Base-by-base conservation (phyloP, 2,113 vertebrate species). In the Morone saxatilis region DNA sequence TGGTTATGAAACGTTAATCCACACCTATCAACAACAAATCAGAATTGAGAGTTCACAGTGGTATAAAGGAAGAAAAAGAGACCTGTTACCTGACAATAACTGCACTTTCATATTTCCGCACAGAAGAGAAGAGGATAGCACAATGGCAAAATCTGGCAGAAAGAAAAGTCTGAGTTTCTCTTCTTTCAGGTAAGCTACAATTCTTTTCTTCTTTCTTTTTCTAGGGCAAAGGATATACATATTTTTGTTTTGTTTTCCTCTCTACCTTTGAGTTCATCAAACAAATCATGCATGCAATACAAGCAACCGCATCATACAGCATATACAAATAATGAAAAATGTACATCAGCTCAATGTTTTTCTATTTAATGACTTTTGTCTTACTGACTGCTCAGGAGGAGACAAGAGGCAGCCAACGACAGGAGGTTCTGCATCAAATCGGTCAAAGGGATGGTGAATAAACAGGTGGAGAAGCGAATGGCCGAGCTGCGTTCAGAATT, bases 391-490 rank as follows among this genome's bases (percentile, higher is more conserved):
- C 0, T 65, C 60, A 20, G 66, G 11, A 16, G 22, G 14, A 71
- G 31, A 77, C 40, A 38, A 12, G 9, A 12, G 38, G 53, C 40
- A 57, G 53, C 22, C 59, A 41, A 22, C 7, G 1, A 71, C 50
- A 76, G 61, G 59, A 83, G 45, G 43, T 50, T 71, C 48, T 71
- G 48, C n/a, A 48, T 83, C 7, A 8, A 0, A 1, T 76, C 60
- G 80, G 83, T 89, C 61, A 73, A 66, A 5, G 78, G 1, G 54
- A 76, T 61, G 60, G 82, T 80, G 47, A 78, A 78, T 4, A 80
- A 70, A 50, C 10, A 67, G 51, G 57, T 85, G 59, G 53, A 85
- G 54, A 82, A 59, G 81, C 36, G 20, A 65, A 50, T 65, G 0
- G 1, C 61, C 19, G 25, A 80, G 56, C 41, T 88, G 68, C 14